Evolutionary conservation across 2,888 invertebrate genomes (phyloP), one percentile per base, ranked within the genome.

Genomic region (Dryobota labecula): DNA sequence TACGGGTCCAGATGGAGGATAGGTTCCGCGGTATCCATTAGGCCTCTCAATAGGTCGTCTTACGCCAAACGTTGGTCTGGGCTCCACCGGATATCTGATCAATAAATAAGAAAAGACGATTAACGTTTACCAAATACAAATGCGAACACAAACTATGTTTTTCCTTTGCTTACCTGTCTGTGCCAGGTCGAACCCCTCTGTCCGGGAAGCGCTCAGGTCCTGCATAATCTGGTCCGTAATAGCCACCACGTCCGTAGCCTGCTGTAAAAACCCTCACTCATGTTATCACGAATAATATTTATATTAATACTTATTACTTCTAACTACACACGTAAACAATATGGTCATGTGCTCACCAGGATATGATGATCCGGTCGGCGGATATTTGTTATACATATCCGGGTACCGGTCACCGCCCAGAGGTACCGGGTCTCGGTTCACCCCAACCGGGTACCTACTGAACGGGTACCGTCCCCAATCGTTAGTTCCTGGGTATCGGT

Each of bases 351-450:
- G 92, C 95, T 95, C 92, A 96, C 96, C 96, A 87, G 94, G 95
- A 87, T 94, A 95, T 87, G 95, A 95, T 78, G 95, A 94, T 92
- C 95, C 95, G 93, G 94, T 94, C 92, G 96, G 95, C 92, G 97
- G 97, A 95, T 96, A 97, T 90, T 96, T 96, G 85, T 96, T 96
- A 89, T 96, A 95, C 76, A 95, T 86, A 84, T 95, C 93, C 62
- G 96, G 96, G 87, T 95, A 95, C 83, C 96, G 94, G 84, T 95
- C 95, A 49, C 95, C 96, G 58, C 96, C 96, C 62, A 92, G 88
- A 45, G 97, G 96, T 85, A 93, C 92, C 49, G 96, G 96, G 84
- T 96, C 96, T 78, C 95, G 92, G 85, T 96, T 95, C 11, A 95
- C 94, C 24, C 96, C 96, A 57, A 96, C 95, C 49, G 95, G 95